Evolutionary conservation across 1,140 invertebrate species (phyloP).

Genomic region (Caenorhabditis latens): DNA sequence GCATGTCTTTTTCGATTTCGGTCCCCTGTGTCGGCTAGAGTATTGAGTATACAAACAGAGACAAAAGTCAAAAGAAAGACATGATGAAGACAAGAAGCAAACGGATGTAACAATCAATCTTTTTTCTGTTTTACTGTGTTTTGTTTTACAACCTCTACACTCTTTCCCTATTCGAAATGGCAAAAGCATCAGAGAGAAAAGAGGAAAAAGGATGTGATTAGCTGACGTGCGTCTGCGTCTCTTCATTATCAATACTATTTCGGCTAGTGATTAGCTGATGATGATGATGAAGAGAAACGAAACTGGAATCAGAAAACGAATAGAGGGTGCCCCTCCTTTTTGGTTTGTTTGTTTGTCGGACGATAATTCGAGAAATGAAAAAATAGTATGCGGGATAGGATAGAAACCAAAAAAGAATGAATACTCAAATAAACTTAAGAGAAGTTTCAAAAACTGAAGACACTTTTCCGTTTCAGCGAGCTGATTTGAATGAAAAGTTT

Average conservation of each 20-base stretch:
- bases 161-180: constrained; percentile 43
- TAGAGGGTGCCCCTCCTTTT: constrained; percentile 44
- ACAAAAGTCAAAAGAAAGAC: neutral
- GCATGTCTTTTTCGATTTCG: constrained; percentile 51
- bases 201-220: constrained; percentile 50
- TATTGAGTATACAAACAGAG: constrained; percentile 43
- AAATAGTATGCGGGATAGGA: neutral
- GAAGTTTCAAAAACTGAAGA: neutral
- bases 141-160: constrained; percentile 51
- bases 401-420: neutral
- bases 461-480: constrained; percentile 5
- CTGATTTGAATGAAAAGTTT: neutral
- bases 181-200: constrained; percentile 45
- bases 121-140: constrained; percentile 51
- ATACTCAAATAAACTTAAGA: neutral
- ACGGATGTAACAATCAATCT: constrained; percentile 54
- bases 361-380: constrained; percentile 39
- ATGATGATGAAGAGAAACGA: constrained; percentile 39
- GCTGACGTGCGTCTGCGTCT: constrained; percentile 28
- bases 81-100: neutral
- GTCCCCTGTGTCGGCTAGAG: neutral
- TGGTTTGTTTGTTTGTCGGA: constrained; percentile 48
- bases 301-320: constrained; percentile 31
- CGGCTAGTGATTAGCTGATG: constrained; percentile 49
- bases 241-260: neutral